Evolutionary conservation across 2,113 vertebrate species (phyloP), one percentile per base, ranked within the genome.

Genomic region (Polypterus bichir): DNA sequence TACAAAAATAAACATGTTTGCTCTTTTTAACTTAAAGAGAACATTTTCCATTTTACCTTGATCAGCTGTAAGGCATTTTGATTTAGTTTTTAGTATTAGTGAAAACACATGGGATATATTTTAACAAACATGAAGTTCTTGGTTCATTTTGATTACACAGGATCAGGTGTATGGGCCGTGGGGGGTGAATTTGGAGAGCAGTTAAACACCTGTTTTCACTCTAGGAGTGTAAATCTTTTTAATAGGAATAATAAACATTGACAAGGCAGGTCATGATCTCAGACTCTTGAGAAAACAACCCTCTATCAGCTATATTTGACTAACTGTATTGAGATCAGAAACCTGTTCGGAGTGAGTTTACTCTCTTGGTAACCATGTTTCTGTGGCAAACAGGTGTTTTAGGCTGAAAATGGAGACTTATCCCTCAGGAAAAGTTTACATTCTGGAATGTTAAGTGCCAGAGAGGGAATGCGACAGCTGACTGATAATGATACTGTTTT

Each of bases 311-410:
- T 3, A 46, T 3, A n/a, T 45, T 9, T 48, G 5, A 57, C 45
- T 6, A 47, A 7, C 53, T 46, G 10, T 6, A 5, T 10, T 55
- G 54, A 48, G 45, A 51, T 27, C 46, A 59, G 11, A 10, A 62
- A 9, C 44, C 5, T 48, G 46, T 46, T 47, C 55, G 49, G 11
- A 59, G 56, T 49, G 61, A 54, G 60, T 52, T 58, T 61, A 64
- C 61, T 64, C 71, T 67, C 70, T 59, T 71, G 61, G 65, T 66
- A 64, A 71, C 68, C 49, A 60, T 69, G 70, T 73, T 63, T 68
- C 66, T 68, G 70, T 70, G 66, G 69, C 66, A 27, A 74, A 73
- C 74, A 76, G 72, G 68, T 76, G 72, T 61, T 69, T 64, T 59
- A 62, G 48, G 55, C 57, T 44, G 9, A 49, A 71, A 70, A 71